phyloP scores from a whole-genome alignment of 2,888 invertebrate genomes.

The Brachylomia viminalis region DNA sequence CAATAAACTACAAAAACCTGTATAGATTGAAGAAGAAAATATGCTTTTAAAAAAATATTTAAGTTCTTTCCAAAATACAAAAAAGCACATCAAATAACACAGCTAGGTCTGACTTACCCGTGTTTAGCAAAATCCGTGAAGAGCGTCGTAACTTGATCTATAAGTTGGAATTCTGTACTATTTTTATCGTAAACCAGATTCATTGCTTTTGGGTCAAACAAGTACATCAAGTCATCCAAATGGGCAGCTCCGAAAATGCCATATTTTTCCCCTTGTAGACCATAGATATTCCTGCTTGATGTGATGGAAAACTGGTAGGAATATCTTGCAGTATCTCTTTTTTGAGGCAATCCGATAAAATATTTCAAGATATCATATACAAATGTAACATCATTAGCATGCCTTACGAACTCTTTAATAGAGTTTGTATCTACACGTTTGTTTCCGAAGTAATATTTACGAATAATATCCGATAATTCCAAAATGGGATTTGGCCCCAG shows the following conservation, averaged over 20 bases:
- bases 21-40: too few species aligned
- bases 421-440: constrained; percentile 24
- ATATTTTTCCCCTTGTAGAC: constrained; percentile 12
- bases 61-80: background rate
- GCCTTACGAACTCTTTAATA: constrained; percentile 1
- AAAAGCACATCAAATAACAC: background rate
- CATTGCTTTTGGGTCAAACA: constrained; percentile 16
- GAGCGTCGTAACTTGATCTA: constrained; percentile 19
- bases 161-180: constrained; percentile 15
- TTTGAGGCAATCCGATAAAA: constrained; percentile 7
- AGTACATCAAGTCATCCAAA: constrained; percentile 20
- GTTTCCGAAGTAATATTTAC: constrained; percentile 24
- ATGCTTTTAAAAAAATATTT: background rate
- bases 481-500: constrained; percentile 4
- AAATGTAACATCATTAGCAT: constrained; percentile 11
- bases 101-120: constrained; percentile 10
- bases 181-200: constrained; percentile 13
- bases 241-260: constrained; percentile 26
- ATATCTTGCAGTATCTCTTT: background rate
- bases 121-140: constrained; percentile 38
- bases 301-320: constrained; percentile 21
- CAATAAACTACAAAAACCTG: too few species aligned
- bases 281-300: constrained; percentile 28
- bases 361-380: constrained; percentile 2
- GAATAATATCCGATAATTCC: constrained; percentile 23